phyloP scores from a whole-genome alignment of 2,797 vertebrate genomes.

The Paramormyrops hopkinsi region DNA sequence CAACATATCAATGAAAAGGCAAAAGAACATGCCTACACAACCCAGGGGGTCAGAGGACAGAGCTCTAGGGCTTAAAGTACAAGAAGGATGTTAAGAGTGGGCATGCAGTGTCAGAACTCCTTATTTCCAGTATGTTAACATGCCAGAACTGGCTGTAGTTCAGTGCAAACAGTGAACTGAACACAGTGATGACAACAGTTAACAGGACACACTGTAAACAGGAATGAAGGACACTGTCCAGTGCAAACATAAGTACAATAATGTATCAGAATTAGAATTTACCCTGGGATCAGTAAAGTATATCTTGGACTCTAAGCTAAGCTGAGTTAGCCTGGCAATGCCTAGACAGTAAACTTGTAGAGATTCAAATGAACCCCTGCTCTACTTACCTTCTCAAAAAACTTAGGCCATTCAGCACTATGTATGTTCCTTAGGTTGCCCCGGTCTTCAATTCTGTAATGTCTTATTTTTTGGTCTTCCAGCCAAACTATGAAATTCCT shows the following conservation, averaged over 20 bases:
- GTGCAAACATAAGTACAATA: not conserved
- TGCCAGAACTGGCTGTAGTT: not conserved
- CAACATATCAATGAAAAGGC: not conserved
- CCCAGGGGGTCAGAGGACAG: not conserved
- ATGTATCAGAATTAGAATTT: not conserved
- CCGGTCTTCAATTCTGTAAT: slow-evolving; percentile 95
- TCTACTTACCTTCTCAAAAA: slow-evolving; percentile 76
- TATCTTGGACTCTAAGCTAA: not conserved
- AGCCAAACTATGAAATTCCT: slow-evolving; percentile 97
- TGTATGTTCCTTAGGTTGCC: slow-evolving; percentile 91
- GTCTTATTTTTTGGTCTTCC: slow-evolving; percentile 95
- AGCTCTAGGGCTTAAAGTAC: not conserved
- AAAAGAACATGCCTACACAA: not conserved
- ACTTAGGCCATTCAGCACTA: slow-evolving; percentile 82
- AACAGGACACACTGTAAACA: not conserved
- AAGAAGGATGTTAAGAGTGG: not conserved
- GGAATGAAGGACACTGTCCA: not conserved
- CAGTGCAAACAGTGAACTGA: too few relatives aligned
- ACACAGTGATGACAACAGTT: too few relatives aligned
- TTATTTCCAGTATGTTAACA: not conserved
- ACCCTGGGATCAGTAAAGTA: not conserved
- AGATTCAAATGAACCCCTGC: not conserved
- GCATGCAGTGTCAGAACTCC: not conserved
- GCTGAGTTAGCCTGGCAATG: not conserved
- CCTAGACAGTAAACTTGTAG: not conserved